phyloP scores from a whole-genome alignment of 2,113 vertebrate genomes.

The Apteryx owenii region DNA sequence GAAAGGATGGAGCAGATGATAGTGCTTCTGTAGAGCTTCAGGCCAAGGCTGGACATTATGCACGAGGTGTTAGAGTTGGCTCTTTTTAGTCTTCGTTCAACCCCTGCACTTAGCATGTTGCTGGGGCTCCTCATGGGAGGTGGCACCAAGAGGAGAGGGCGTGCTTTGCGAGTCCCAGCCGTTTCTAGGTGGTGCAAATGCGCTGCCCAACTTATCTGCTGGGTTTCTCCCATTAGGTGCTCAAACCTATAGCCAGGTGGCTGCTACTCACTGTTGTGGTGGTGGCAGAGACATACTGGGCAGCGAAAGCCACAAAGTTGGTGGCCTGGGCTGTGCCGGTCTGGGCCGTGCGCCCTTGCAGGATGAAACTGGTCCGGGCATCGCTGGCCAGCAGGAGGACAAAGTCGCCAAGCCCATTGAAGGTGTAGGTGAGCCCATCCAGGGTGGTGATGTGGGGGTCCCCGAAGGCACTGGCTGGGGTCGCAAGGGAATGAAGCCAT shows the following conservation, averaged over 20 bases:
- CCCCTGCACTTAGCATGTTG: neutral
- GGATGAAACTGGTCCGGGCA: neutral
- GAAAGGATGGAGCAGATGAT: neutral
- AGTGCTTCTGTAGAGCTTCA: neutral
- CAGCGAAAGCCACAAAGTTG: conserved; percentile 52
- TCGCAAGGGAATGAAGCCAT: rapidly evolving
- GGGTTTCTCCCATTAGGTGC: neutral
- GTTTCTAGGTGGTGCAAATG: neutral
- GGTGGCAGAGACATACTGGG: neutral
- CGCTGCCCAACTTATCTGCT: neutral
- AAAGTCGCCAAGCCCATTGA: conserved; percentile 58
- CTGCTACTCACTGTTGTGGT: conserved; percentile 48
- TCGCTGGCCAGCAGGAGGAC: neutral
- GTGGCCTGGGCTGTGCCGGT: conserved; percentile 25
- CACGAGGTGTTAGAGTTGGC: neutral
- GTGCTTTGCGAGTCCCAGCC: rapidly evolving
- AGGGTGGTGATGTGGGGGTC: conserved; percentile 61
- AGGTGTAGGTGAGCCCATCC: conserved; percentile 61
- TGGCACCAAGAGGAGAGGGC: neutral
- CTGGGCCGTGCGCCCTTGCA: conserved; percentile 4
- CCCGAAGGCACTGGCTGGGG: neutral
- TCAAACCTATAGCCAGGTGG: neutral
- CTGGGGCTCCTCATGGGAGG: rapidly evolving
- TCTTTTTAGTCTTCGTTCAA: neutral
- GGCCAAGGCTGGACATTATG: neutral